Evolutionary conservation across 2,797 vertebrate species (phyloP).

Genomic region (Gallinago nigripennis): DNA sequence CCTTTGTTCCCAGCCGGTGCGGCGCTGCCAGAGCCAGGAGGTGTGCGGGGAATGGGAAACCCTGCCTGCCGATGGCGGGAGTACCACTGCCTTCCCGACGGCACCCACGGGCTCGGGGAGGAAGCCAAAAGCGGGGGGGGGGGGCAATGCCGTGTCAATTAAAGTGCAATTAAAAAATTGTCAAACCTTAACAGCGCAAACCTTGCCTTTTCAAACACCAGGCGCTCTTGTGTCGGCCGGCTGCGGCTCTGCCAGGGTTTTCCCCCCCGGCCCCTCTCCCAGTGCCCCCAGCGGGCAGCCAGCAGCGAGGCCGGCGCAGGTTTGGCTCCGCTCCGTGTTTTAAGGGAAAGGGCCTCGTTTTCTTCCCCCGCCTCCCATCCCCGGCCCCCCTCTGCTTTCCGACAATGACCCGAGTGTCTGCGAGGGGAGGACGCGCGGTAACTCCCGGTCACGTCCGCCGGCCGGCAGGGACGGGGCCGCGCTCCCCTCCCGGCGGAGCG

Average conservation of each 20-base stretch:
- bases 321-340: not conserved
- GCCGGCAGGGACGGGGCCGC: not conserved
- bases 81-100: no score
- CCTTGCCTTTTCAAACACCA: not conserved
- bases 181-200: not conserved
- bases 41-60: not conserved
- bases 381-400: not conserved
- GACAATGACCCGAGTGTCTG: not conserved
- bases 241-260: not conserved
- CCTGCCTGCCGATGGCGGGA: fast-evolving
- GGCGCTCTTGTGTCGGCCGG: not conserved
- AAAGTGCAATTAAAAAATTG: not conserved
- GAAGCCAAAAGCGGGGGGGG: not conserved
- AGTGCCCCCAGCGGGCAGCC: not conserved
- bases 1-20: slow-evolving; percentile 1
- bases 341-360: not conserved
- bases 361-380: not conserved
- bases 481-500: not conserved
- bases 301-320: not conserved
- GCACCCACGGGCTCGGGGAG: not conserved
- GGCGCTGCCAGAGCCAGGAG: not conserved
- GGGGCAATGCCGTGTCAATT: no score
- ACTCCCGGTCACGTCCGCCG: not conserved
- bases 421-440: not conserved
- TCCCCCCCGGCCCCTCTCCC: not conserved